A percentile compares a stretch with the other conserved stretches of the same genome.
These are phyloP conservation scores for Micromys minutus DNA, from an alignment of 2,113 vertebrate species.

Conservation along the genomic window DNA sequence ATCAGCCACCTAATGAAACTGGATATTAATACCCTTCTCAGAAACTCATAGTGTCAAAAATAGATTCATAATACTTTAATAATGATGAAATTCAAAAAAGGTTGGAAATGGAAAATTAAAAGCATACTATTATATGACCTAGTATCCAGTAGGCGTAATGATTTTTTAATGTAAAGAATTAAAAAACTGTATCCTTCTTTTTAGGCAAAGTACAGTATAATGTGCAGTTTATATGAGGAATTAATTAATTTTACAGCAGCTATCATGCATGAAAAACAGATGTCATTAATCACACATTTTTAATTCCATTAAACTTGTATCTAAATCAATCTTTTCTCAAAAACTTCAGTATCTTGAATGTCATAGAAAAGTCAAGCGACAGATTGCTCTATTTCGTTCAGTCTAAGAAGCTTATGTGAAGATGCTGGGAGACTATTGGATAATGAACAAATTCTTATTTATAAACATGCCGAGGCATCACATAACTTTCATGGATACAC, in stretches of 20 bases:
- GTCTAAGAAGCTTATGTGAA: conserved; percentile 80
- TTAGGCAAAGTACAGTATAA: conserved; percentile 59
- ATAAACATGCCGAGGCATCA: conserved; percentile 68
- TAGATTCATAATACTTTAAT: conserved; percentile 40
- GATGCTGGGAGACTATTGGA: conserved; percentile 77
- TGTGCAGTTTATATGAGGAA: conserved; percentile 70
- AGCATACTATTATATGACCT: conserved; percentile 1
- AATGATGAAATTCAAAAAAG: background rate
- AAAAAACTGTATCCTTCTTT: conserved; percentile 38
- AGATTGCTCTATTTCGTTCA: conserved; percentile 88
- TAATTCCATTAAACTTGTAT: conserved; percentile 85
- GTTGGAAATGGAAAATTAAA: conserved; percentile 44
- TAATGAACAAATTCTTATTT: conserved; percentile 79
- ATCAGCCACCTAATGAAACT: background rate
- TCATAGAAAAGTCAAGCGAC: conserved; percentile 89
- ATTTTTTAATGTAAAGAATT: background rate
- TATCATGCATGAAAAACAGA: conserved; percentile 82
- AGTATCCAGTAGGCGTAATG: background rate
- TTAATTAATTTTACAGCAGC: conserved; percentile 75
- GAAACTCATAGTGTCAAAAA: background rate
- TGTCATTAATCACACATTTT: conserved; percentile 84
- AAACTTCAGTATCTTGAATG: conserved; percentile 89
- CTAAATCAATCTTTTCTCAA: conserved; percentile 85
- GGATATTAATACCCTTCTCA: conserved; percentile 26
- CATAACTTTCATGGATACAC: background rate